Evolutionary conservation across 2,113 vertebrate genomes (phyloP).

Genomic region (Athene cunicularia): DNA sequence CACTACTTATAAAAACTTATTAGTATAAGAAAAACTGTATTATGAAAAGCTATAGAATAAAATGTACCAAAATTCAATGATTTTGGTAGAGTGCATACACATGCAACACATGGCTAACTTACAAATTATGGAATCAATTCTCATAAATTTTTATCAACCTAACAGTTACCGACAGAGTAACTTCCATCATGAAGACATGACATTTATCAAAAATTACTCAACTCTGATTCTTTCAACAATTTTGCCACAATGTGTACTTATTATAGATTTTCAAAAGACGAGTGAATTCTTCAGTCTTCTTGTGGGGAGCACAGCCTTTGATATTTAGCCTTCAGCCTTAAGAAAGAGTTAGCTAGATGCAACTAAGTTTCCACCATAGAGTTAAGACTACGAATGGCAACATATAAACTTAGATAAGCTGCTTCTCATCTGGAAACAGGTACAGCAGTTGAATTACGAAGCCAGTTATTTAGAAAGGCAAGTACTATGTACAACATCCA

Average conservation of each 20-base stretch:
- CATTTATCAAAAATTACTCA: not conserved
- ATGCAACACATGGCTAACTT: not conserved
- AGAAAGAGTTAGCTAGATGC: not conserved
- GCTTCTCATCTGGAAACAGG: not conserved
- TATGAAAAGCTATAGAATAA: constrained; percentile 29
- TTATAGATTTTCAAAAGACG: not conserved
- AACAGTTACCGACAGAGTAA: not conserved
- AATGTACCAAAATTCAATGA: not conserved
- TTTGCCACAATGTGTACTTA: not conserved
- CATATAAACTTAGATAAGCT: not conserved
- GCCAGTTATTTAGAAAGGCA: not conserved
- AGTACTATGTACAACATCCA: not conserved
- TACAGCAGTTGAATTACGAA: not conserved
- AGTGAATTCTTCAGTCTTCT: not conserved
- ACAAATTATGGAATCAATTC: not conserved
- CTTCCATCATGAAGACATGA: not conserved
- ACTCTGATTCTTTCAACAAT: not conserved
- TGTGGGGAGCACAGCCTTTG: not conserved
- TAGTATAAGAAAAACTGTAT: not conserved
- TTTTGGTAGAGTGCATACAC: not conserved
- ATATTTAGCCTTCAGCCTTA: not conserved
- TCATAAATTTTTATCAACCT: not conserved
- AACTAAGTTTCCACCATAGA: not conserved
- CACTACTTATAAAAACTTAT: not conserved
- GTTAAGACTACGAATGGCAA: not conserved